phyloP scores from a whole-genome alignment of 2,113 vertebrate genomes.

The Panurus biarmicus region DNA sequence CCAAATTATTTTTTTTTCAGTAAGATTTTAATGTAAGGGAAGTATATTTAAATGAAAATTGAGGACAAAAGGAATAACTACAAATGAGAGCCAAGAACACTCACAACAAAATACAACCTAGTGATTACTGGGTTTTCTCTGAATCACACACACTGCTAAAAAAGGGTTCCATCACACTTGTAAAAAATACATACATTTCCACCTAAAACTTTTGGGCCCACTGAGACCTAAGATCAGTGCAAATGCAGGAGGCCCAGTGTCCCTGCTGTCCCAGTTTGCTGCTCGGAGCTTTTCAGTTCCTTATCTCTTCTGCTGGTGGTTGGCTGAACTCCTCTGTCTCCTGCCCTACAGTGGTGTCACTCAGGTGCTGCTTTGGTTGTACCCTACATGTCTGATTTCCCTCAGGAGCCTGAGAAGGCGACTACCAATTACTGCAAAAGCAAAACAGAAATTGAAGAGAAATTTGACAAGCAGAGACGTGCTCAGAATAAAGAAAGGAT shows the following conservation, averaged over 20 bases:
- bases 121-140: background rate
- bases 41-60: background rate
- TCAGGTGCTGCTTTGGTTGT: conserved; percentile 4
- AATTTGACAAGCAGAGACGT: conserved; percentile 30
- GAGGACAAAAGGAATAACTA: background rate
- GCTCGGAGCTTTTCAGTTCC: background rate
- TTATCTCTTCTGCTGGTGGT: background rate
- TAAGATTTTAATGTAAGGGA: background rate
- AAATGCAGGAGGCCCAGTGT: background rate
- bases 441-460: conserved; percentile 38
- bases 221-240: background rate
- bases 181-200: background rate
- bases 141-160: background rate
- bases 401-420: background rate
- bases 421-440: conserved; percentile 34
- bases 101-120: background rate
- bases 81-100: background rate
- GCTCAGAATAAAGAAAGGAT: background rate
- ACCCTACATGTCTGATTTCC: background rate
- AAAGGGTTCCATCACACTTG: background rate
- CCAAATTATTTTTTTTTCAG: background rate
- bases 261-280: background rate
- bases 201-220: background rate
- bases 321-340: background rate
- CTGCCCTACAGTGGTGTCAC: background rate